A percentile compares a stretch with the other conserved stretches of the same genome.
Evolutionary conservation across 2,113 vertebrate species (phyloP).

Genomic region (Notiomystis cincta): DNA sequence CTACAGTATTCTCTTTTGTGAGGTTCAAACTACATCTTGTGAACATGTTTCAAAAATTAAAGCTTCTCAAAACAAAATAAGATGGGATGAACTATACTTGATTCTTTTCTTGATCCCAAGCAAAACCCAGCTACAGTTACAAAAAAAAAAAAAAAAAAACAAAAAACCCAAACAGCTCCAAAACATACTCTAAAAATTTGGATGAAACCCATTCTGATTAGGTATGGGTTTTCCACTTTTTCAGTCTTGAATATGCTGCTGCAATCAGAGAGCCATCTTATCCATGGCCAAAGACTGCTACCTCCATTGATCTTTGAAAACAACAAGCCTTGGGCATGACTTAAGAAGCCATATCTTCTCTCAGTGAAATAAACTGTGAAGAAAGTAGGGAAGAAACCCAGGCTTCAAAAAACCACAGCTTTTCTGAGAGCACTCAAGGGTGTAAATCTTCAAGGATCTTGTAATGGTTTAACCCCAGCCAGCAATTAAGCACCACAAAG

Average conservation of each 20-base stretch:
- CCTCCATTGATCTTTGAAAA: not conserved
- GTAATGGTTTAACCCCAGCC: not conserved
- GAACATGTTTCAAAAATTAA: not conserved
- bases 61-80: not conserved
- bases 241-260: not conserved
- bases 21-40: not conserved
- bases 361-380: not conserved
- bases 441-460: not conserved
- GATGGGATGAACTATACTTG: not conserved
- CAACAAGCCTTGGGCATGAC: not conserved
- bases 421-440: not conserved
- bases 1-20: not conserved
- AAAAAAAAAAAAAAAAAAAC: no score
- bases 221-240: not conserved
- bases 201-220: not conserved
- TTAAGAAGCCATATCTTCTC: not conserved
- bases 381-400: not conserved
- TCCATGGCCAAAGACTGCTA: not conserved
- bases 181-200: not conserved
- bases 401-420: accelerated
- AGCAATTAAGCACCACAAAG: not conserved
- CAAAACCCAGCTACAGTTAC: not conserved
- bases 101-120: not conserved
- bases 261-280: not conserved
- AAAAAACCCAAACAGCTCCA: not conserved